Evolutionary conservation across 2,888 invertebrate genomes (phyloP).

Genomic region (Azorinus chamasolen): DNA sequence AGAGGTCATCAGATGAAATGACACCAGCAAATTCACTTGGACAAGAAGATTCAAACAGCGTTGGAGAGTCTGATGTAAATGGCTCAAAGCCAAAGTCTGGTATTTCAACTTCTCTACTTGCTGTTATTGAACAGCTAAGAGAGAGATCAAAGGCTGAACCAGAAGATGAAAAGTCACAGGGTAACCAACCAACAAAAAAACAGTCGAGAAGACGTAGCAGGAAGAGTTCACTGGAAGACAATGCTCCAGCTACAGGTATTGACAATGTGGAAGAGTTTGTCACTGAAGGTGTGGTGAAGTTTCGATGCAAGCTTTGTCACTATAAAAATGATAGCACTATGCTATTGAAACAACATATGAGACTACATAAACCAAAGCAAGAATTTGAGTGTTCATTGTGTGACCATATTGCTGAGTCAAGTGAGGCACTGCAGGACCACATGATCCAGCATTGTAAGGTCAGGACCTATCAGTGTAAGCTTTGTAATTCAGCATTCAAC

Average conservation of each 20-base stretch:
- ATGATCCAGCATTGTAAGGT: conserved; percentile 85
- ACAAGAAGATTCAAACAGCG: conserved; percentile 56
- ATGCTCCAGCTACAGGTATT: conserved; percentile 67
- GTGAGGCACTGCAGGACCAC: conserved; percentile 82
- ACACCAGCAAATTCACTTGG: conserved; percentile 38
- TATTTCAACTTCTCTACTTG: conserved; percentile 84
- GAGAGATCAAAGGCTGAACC: conserved; percentile 76
- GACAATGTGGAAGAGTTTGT: conserved; percentile 80
- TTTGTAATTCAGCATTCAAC: conserved; percentile 82
- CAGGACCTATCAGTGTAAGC: conserved; percentile 83
- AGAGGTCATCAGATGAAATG: neutral
- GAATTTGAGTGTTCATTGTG: conserved; percentile 85
- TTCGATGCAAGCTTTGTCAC: conserved; percentile 84
- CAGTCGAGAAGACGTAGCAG: conserved; percentile 59
- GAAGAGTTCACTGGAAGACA: conserved; percentile 66
- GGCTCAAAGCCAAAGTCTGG: conserved; percentile 70
- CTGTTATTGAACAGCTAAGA: conserved; percentile 85
- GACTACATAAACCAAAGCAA: conserved; percentile 82
- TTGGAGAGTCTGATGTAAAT: conserved; percentile 46
- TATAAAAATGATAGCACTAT: conserved; percentile 78
- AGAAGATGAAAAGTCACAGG: conserved; percentile 57
- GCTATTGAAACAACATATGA: conserved; percentile 82
- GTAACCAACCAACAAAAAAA: conserved; percentile 45
- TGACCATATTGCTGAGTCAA: conserved; percentile 80
- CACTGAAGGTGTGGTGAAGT: conserved; percentile 70